These are phyloP conservation scores for Scolopax bukidnonensis DNA, from an alignment of 2,797 vertebrate species.

Conservation along the genomic window DNA sequence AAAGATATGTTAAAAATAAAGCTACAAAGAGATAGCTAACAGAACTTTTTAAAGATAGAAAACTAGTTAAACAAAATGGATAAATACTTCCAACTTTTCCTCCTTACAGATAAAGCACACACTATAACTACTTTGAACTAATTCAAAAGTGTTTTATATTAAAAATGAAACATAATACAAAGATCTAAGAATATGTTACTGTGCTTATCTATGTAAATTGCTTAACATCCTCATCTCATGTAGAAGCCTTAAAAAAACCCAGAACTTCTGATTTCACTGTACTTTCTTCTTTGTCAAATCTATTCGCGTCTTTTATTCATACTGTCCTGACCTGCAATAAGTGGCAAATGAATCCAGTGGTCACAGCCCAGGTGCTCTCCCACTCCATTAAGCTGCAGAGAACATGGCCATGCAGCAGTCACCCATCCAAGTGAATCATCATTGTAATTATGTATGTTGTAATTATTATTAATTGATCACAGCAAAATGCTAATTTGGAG, in stretches of 20 bases:
- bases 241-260: background rate
- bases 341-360: background rate
- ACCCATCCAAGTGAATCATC: background rate
- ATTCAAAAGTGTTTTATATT: conserved; percentile 42
- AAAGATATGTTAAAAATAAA: conserved; percentile 49
- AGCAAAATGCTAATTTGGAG: background rate
- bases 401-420: background rate
- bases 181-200: conserved; percentile 39
- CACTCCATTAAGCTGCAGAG: background rate
- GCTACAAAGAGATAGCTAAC: conserved; percentile 16
- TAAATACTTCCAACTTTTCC: conserved; percentile 47
- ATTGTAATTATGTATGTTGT: background rate
- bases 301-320: background rate
- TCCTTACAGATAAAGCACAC: conserved; percentile 39
- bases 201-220: conserved; percentile 55
- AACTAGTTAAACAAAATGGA: conserved; percentile 45
- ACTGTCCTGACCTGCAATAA: background rate
- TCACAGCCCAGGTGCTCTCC: background rate
- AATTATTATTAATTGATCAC: background rate
- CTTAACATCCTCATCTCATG: background rate
- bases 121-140: conserved; percentile 30
- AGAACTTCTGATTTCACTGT: background rate
- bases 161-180: conserved; percentile 39
- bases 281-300: background rate
- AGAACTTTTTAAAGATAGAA: conserved; percentile 25